These are phyloP conservation scores for Carcina quercana DNA, from an alignment of 2,888 invertebrate genomes.

Conservation along the genomic window DNA sequence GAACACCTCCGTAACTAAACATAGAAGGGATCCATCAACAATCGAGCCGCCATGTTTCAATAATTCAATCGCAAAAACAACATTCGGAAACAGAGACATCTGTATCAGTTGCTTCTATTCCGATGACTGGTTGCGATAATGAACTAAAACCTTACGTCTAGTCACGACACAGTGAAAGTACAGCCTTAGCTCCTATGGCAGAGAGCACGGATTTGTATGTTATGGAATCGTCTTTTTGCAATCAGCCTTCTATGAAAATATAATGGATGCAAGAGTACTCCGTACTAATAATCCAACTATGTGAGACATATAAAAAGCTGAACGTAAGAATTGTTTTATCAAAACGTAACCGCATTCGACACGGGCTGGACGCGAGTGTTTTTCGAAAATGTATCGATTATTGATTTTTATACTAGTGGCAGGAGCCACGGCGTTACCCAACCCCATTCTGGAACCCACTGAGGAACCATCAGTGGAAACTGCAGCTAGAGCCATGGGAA, in stretches of 20 bases:
- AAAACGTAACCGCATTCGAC: conserved; percentile 48
- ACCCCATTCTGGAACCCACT: conserved; percentile 35
- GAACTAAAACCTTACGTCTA: conserved; percentile 32
- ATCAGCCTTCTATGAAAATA: conserved; percentile 69
- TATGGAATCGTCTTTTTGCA: conserved; percentile 48
- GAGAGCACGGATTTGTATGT: too few relatives aligned
- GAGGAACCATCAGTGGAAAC: conserved; percentile 38
- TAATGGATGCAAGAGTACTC: conserved; percentile 56
- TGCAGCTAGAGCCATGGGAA: conserved; percentile 43
- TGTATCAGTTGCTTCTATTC: conserved; percentile 37
- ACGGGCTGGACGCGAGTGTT: conserved; percentile 40
- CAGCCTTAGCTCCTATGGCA: too few relatives aligned
- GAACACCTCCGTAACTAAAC: too few relatives aligned
- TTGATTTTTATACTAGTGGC: conserved; percentile 28
- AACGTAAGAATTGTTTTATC: conserved; percentile 53
- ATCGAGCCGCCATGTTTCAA: neutral
- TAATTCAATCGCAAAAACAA: too few relatives aligned
- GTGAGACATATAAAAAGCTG: conserved; percentile 66
- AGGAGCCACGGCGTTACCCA: conserved; percentile 42
- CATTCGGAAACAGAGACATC: conserved; percentile 20
- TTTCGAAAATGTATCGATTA: conserved; percentile 41
- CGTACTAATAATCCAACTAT: conserved; percentile 53
- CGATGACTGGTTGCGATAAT: conserved; percentile 55
- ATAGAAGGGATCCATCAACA: too few relatives aligned
- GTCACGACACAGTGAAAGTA: conserved; percentile 18